Evolutionary conservation across 2,888 invertebrate genomes (phyloP), one percentile per base, ranked within the genome.

Genomic region (Machimus rusticus): DNA sequence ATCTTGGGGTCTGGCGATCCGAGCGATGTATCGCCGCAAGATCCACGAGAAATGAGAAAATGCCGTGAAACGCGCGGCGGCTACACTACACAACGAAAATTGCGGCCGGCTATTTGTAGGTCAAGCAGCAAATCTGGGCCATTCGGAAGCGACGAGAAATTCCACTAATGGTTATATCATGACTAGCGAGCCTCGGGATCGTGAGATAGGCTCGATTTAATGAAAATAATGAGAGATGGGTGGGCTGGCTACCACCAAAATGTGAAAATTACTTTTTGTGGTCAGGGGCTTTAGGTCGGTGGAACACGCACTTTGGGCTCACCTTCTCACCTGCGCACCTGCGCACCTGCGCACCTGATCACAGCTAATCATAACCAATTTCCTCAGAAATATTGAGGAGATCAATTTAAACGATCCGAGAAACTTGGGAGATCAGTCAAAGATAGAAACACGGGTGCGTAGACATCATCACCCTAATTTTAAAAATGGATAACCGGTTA

Each of bases 71-170:
- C 51, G 81, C 51, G 51, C 1, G 4, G 31, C 81, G 55, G 28
- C 43, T 81, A 51, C 81, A 76, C 66, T 66, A 28, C 66, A 23
- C 66, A 55, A 31, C 81, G 81, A 81, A 81, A 81, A 85, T 85
- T 46, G 74, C 74, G 85, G 85, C 85, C 88, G 87, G 87, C 79
- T 87, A 85, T 78, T 86, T 86, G 55, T 88, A 76, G 81, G 86
- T 86, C 88, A 88, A 77, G 66, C 66, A 19, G 39, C 57, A 79
- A 86, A 88, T 77, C 66, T 88, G 86, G 88, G 88, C 84, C 82
- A 86, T 86, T 88, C 84, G 86, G 88, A 82, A 88, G 86, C 77
- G 51, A 34, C 51, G 28, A 51, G 81, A 81, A 51, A 55, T 43
- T 74, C 87, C 76, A 34, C 74, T 77, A 84, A 84, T 76, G 81